Conservation (phyloP, 2,113 vertebrate species). For the Circaetus gallicus region DNA sequence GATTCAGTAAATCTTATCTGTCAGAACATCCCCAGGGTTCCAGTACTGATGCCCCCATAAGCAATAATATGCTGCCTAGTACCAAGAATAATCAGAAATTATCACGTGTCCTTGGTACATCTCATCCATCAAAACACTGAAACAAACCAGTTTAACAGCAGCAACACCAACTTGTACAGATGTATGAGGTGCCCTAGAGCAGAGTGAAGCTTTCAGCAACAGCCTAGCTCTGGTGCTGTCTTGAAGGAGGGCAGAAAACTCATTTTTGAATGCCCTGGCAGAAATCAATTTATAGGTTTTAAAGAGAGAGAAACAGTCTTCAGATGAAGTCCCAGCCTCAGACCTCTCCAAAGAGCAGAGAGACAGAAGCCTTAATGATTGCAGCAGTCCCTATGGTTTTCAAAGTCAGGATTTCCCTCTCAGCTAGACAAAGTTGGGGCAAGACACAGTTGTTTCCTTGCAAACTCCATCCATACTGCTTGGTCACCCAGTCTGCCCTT, state of each 20-base stretch:
- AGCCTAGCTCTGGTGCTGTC: neutral
- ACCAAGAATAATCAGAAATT: neutral
- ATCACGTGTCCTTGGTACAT: neutral
- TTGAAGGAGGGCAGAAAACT: neutral
- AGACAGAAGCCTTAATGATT: neutral
- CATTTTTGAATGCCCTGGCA: neutral
- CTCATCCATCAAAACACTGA: neutral
- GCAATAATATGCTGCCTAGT: neutral
- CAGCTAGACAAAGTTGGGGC: neutral
- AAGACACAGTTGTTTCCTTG: neutral
- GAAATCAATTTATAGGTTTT: neutral
- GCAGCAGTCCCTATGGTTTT: neutral
- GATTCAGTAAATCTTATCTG: neutral
- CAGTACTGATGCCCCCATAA: neutral
- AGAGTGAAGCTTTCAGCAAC: neutral
- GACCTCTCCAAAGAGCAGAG: neutral
- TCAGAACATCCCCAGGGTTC: neutral
- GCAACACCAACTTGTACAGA: neutral
- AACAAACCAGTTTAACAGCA: neutral
- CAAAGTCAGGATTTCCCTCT: neutral
- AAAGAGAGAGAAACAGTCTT: neutral
- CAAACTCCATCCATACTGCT: neutral
- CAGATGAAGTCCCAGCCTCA: neutral
- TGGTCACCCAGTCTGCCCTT: neutral
- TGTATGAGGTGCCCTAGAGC: neutral